phyloP scores from a whole-genome alignment of 2,888 invertebrate genomes.

The Rhamphomyia laevipes region DNA sequence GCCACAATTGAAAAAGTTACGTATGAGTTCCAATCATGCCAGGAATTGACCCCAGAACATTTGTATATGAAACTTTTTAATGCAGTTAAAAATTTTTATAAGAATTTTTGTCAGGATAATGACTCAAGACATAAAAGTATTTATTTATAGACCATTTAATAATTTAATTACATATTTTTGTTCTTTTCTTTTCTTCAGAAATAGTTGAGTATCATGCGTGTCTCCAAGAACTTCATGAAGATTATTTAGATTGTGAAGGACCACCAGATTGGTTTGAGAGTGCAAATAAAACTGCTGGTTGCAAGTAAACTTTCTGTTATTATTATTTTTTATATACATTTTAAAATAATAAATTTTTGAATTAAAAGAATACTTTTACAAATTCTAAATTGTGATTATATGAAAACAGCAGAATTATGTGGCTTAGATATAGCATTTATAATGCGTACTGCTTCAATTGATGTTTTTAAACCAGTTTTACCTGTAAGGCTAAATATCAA shows the following conservation, averaged over 20 bases:
- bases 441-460: neutral
- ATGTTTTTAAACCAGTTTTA: neutral
- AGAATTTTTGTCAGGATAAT: slow-evolving; percentile 31
- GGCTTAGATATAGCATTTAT: slow-evolving; percentile 36
- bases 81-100: slow-evolving; percentile 36
- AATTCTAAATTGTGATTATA: slow-evolving; percentile 42
- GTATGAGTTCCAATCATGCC: slow-evolving; percentile 33
- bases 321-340: slow-evolving; percentile 7
- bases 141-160: no score
- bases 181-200: slow-evolving; percentile 21
- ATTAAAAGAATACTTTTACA: slow-evolving; percentile 35
- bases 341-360: neutral
- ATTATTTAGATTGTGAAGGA: slow-evolving; percentile 42
- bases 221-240: slow-evolving; percentile 37
- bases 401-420: slow-evolving; percentile 41
- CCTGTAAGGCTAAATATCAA: neutral
- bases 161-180: neutral
- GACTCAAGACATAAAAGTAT: no score
- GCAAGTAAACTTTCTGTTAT: slow-evolving; percentile 27
- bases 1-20: slow-evolving; percentile 34
- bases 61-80: slow-evolving; percentile 39
- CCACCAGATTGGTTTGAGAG: slow-evolving; percentile 45
- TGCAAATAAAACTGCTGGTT: slow-evolving; percentile 33
- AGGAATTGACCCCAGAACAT: slow-evolving; percentile 31
- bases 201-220: slow-evolving; percentile 33